phyloP scores from a whole-genome alignment of 2,888 invertebrate species.

The Dolomedes plantarius region DNA sequence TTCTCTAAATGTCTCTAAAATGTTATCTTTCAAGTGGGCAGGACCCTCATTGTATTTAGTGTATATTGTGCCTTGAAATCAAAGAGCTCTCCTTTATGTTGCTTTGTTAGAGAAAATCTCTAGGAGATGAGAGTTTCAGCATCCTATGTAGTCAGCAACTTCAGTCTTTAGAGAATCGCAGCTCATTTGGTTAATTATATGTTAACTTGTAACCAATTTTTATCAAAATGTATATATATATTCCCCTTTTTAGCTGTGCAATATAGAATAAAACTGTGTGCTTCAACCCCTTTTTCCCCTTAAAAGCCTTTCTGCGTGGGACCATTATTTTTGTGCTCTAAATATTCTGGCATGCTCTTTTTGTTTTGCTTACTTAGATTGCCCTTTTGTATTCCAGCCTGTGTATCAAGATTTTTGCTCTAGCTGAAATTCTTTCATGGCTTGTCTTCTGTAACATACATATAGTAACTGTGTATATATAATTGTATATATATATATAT shows the following conservation, averaged over 20 bases:
- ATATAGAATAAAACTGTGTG: slow-evolving; percentile 37
- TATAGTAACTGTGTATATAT: slow-evolving; percentile 59
- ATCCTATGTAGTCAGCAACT: background rate
- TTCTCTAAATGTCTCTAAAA: background rate
- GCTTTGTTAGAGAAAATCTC: slow-evolving; percentile 1
- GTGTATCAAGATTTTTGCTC: slow-evolving; percentile 19
- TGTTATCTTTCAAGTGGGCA: slow-evolving; percentile 7
- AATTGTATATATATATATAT: slow-evolving; percentile 57
- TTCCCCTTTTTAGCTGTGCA: slow-evolving; percentile 58
- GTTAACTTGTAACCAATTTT: slow-evolving; percentile 15
- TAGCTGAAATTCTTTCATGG: slow-evolving; percentile 16
- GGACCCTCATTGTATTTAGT: slow-evolving; percentile 47
- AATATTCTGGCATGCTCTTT: slow-evolving; percentile 24
- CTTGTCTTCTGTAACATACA: slow-evolving; percentile 58
- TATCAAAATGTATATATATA: slow-evolving; percentile 50
- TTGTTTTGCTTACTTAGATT: background rate
- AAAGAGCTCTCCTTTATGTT: slow-evolving; percentile 59
- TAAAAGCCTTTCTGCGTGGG: slow-evolving; percentile 51
- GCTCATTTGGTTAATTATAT: background rate
- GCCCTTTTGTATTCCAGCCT: slow-evolving; percentile 15
- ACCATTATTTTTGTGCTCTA: slow-evolving; percentile 60
- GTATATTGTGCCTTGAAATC: slow-evolving; percentile 67
- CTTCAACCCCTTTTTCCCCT: slow-evolving; percentile 8
- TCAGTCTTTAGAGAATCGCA: background rate
- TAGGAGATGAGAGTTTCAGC: background rate